Base-by-base conservation (phyloP, 2,888 invertebrate species). In the Prionchulus punctatus region DNA sequence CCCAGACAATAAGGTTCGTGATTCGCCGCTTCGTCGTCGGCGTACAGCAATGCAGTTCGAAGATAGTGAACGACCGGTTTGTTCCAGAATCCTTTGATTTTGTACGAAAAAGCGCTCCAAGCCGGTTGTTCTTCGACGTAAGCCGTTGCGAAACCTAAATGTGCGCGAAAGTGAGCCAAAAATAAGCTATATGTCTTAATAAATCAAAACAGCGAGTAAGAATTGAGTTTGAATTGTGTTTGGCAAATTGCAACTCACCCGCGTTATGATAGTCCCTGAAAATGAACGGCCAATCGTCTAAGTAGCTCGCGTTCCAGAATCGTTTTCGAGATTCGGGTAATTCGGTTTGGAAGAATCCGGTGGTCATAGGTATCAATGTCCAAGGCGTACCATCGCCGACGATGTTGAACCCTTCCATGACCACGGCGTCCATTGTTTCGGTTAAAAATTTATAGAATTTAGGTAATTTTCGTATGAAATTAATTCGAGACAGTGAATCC, bases 111-210 rank as follows among this genome's bases (percentile, higher is more conserved):
- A 1, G 84, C 80, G 0, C 84, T 83, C 69, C 88, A 81, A 62
- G 74, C 73, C 0, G 83, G 81, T 1, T 83, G 81, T 68, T 92
- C 91, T 75, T 92, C 91, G 0, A 80, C 86, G 59, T 83, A 83
- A 0, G 82, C 79, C 0, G 91, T 90, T 53, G 79, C 78, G 69
- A 82, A 90, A 0, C 85, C 84, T 0, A 42, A 31, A n/a, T n/a
- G n/a, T n/a, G n/a, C n/a, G n/a, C n/a, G n/a, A n/a, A n/a, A n/a
- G n/a, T n/a, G n/a, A n/a, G n/a, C n/a, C n/a, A n/a, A n/a, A n/a
- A n/a, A n/a, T n/a, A n/a, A n/a, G n/a, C n/a, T n/a, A n/a, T n/a
- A n/a, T n/a, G n/a, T n/a, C n/a, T n/a, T n/a, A n/a, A n/a, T n/a
- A n/a, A n/a, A n/a, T n/a, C n/a, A n/a, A n/a, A n/a, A n/a, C n/a